Evolutionary conservation across 2,113 vertebrate genomes (phyloP).

Genomic region (Girardinichthys multiradiatus): DNA sequence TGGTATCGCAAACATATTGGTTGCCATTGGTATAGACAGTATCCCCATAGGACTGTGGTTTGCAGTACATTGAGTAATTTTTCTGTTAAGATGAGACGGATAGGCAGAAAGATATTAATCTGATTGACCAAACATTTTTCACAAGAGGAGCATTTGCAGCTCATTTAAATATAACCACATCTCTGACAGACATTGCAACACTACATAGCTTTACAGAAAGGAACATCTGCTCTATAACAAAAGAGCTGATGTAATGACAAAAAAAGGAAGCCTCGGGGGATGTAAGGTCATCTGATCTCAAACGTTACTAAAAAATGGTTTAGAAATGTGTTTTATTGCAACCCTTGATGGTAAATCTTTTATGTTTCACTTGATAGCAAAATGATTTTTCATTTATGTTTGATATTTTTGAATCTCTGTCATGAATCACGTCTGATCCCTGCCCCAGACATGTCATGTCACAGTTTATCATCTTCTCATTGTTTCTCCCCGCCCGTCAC

Average conservation of each 20-base stretch:
- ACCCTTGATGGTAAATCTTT: background rate
- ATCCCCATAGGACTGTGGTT: background rate
- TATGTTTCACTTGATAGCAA: conserved; percentile 14
- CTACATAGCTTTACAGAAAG: background rate
- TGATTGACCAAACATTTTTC: conserved; percentile 4
- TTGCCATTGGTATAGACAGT: background rate
- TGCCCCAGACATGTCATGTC: no score
- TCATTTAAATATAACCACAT: background rate
- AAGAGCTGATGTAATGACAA: background rate
- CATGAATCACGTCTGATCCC: no score
- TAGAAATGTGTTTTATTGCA: conserved; percentile 13
- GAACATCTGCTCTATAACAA: conserved; percentile 26
- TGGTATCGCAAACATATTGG: conserved; percentile 1
- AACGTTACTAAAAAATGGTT: conserved; percentile 5
- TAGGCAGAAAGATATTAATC: no score
- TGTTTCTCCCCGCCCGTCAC: no score
- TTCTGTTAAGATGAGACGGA: no score
- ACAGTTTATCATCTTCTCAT: no score
- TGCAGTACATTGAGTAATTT: no score
- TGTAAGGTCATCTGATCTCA: background rate
- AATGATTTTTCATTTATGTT: background rate
- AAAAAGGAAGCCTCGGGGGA: no score
- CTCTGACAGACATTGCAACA: conserved; percentile 4
- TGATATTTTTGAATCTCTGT: background rate
- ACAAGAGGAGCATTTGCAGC: background rate